A percentile compares a stretch with the other conserved stretches of the same genome.
Evolutionary conservation across 1,140 invertebrate species (phyloP).

Genomic region (Bombus affinis): DNA sequence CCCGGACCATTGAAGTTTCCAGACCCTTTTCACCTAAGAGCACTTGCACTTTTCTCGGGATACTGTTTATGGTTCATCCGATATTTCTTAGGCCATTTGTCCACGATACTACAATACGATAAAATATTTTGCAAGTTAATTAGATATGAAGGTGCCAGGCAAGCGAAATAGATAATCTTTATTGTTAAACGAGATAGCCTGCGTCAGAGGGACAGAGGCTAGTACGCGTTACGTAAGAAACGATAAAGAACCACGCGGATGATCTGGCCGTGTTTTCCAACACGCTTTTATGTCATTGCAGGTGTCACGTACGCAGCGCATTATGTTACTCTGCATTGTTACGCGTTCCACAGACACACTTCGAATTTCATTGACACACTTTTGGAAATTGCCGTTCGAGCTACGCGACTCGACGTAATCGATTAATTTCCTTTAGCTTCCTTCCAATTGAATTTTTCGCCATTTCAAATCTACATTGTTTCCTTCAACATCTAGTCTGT

Average conservation of each 20-base stretch:
- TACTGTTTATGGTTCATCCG: no score
- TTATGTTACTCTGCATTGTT: constrained; percentile 50
- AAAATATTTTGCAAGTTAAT: no score
- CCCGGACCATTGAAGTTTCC: no score
- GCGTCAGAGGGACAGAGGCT: neutral
- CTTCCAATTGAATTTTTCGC: neutral
- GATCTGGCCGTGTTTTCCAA: constrained; percentile 6
- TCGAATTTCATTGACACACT: constrained; percentile 64
- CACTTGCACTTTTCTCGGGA: rapidly evolving
- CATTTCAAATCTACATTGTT: no score
- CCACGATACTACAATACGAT: no score
- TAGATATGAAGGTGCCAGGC: no score
- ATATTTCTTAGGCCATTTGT: no score
- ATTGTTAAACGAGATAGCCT: neutral
- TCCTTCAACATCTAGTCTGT: neutral
- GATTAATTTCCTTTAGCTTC: neutral
- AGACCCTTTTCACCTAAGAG: rapidly evolving
- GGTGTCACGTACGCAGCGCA: constrained; percentile 34
- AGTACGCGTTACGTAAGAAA: constrained; percentile 14
- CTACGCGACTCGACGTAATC: neutral
- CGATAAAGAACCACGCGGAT: neutral
- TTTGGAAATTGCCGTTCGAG: constrained; percentile 12
- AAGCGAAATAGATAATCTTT: neutral
- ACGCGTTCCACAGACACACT: constrained; percentile 40
- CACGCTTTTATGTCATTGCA: constrained; percentile 33